A percentile compares a stretch with the other conserved stretches of the same genome.
Conservation (phyloP, 1,140 invertebrate species). For the Bombus breviceps region DNA sequence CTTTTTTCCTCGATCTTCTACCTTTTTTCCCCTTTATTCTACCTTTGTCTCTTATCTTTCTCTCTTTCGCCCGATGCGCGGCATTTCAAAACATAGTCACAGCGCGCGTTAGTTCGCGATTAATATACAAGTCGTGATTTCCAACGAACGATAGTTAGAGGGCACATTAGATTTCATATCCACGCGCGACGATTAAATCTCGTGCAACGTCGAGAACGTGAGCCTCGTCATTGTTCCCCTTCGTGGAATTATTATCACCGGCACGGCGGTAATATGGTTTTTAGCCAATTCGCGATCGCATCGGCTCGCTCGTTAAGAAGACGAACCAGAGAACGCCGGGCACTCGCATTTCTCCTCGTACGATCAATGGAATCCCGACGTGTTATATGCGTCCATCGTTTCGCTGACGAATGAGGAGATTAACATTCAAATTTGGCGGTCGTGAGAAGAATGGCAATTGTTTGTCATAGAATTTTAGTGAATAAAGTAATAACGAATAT, state of each 20-base stretch:
- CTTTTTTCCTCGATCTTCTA: not conserved
- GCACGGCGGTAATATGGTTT: slow-evolving; percentile 73
- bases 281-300: slow-evolving; percentile 71
- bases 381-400: slow-evolving; percentile 14
- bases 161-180: slow-evolving; percentile 50
- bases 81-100: not conserved
- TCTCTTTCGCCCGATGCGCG: not conserved
- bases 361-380: slow-evolving; percentile 70
- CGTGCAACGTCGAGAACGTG: not conserved
- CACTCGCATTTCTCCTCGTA: slow-evolving; percentile 77
- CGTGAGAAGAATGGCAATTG: not conserved
- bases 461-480: not conserved
- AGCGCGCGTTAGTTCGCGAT: slow-evolving; percentile 24
- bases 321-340: slow-evolving; percentile 39
- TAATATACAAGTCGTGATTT: slow-evolving; percentile 50
- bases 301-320: slow-evolving; percentile 78
- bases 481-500: not conserved
- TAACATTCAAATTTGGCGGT: slow-evolving; percentile 80
- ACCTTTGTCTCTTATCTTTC: not conserved
- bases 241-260: slow-evolving; percentile 77
- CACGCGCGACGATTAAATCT: slow-evolving; percentile 47
- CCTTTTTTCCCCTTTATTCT: not conserved
- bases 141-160: slow-evolving; percentile 28
- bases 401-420: slow-evolving; percentile 77
- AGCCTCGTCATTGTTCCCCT: slow-evolving; percentile 69